phyloP scores from a whole-genome alignment of 2,888 invertebrate species.

The Corythucha ciliata region DNA sequence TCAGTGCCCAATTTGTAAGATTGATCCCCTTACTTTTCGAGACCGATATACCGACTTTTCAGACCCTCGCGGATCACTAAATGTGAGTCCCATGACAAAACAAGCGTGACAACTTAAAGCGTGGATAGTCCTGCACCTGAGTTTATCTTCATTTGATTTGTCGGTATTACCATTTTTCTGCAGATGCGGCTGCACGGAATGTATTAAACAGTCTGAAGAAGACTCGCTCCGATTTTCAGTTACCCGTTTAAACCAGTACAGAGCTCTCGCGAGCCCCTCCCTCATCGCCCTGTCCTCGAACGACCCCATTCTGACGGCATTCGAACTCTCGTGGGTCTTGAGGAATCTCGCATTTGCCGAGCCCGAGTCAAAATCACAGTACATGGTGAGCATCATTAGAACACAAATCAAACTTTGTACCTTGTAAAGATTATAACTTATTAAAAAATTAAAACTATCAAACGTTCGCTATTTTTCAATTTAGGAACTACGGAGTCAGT shows the following conservation, averaged over 20 bases:
- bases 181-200: slow-evolving; percentile 83
- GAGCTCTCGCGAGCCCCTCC: slow-evolving; percentile 85
- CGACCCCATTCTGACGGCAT: slow-evolving; percentile 88
- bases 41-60: too few relatives aligned
- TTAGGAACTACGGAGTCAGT: slow-evolving; percentile 64
- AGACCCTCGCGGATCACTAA: too few relatives aligned
- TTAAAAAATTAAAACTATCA: not conserved
- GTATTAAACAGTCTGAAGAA: slow-evolving; percentile 62
- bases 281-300: slow-evolving; percentile 84
- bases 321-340: slow-evolving; percentile 90
- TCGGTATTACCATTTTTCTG: too few relatives aligned
- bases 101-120: too few relatives aligned
- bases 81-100: too few relatives aligned
- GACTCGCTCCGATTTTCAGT: slow-evolving; percentile 60
- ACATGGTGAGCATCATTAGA: slow-evolving; percentile 50
- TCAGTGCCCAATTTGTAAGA: too few relatives aligned
- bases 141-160: too few relatives aligned
- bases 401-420: too few relatives aligned
- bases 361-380: slow-evolving; percentile 87
- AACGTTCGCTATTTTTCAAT: slow-evolving; percentile 5
- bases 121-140: too few relatives aligned
- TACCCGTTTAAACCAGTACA: slow-evolving; percentile 84
- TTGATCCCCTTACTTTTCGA: too few relatives aligned
- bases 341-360: slow-evolving; percentile 81
- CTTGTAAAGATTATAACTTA: too few relatives aligned